Conservation (phyloP, 2,113 vertebrate species). For the Alligator sinensis region DNA sequence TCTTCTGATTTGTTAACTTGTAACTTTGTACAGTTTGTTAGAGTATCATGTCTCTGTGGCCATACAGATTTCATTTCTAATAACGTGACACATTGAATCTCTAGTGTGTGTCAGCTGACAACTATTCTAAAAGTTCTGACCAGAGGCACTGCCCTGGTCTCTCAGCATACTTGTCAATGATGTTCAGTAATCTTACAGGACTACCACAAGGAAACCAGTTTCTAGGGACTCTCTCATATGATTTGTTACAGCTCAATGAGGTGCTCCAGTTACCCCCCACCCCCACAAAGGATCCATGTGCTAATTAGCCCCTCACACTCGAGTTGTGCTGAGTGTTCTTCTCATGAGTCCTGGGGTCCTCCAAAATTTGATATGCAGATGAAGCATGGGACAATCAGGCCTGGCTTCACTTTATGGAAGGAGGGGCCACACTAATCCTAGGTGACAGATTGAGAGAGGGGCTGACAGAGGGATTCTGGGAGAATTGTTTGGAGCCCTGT, state of each 20-base stretch:
- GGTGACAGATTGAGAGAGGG: no score
- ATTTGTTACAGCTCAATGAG: conserved; percentile 48
- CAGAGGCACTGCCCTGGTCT: conserved; percentile 1
- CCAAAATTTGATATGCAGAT: no score
- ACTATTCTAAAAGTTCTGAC: conserved; percentile 24
- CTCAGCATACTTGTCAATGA: not conserved
- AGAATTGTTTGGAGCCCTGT: no score
- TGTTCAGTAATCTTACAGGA: conserved; percentile 29
- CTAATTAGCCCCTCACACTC: no score
- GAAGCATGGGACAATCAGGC: no score
- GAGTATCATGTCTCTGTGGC: not conserved
- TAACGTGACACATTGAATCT: conserved; percentile 19
- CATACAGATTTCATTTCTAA: not conserved
- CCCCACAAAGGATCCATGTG: no score
- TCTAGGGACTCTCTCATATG: not conserved
- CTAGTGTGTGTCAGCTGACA: conserved; percentile 2
- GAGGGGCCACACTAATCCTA: no score
- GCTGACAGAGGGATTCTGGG: no score
- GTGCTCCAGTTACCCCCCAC: no score
- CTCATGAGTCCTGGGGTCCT: no score
- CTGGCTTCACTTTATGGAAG: no score
- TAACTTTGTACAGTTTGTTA: not conserved
- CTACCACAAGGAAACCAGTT: conserved; percentile 26
- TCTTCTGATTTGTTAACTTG: conserved; percentile 15
- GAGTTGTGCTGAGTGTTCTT: no score